A percentile compares a stretch with the other conserved stretches of the same genome.
These are phyloP conservation scores for Aplidium turbinatum DNA, from an alignment of 23 tunicate species.

Conservation along the genomic window DNA sequence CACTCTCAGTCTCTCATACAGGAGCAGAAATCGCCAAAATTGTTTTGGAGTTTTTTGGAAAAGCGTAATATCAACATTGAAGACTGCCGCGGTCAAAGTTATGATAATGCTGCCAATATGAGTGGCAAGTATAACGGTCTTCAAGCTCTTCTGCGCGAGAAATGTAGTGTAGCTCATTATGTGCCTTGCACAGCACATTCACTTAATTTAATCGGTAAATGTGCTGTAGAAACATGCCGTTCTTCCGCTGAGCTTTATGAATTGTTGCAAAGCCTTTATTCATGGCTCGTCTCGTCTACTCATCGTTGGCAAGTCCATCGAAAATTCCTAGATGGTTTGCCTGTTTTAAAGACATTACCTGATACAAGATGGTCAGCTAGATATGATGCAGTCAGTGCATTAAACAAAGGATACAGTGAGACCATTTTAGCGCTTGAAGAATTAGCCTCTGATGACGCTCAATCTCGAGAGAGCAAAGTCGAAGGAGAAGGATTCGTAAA, in stretches of 20 bases:
- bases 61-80: background rate
- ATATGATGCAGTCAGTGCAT: slow-evolving; percentile 10
- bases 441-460: background rate
- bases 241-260: slow-evolving; percentile 11
- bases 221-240: slow-evolving; percentile 16
- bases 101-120: slow-evolving; percentile 44
- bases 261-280: background rate
- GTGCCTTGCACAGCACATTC: slow-evolving; percentile 30
- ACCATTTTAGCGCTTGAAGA: background rate
- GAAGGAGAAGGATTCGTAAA: background rate
- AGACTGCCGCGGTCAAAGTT: slow-evolving; percentile 37
- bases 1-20: slow-evolving; percentile 15
- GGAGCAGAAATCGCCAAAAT: slow-evolving; percentile 19
- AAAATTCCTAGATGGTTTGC: background rate
- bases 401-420: slow-evolving; percentile 4
- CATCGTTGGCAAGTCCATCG: background rate
- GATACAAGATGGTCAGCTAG: slow-evolving; percentile 17
- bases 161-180: background rate
- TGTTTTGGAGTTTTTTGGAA: slow-evolving; percentile 26
- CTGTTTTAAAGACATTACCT: background rate
- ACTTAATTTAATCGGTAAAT: slow-evolving; percentile 8
- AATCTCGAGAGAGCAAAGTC: background rate
- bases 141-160: slow-evolving; percentile 14
- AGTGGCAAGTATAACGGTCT: slow-evolving; percentile 16
- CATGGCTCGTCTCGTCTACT: background rate